Base-by-base conservation (phyloP, 2,888 invertebrate species). In the Acrobasis repandana region DNA sequence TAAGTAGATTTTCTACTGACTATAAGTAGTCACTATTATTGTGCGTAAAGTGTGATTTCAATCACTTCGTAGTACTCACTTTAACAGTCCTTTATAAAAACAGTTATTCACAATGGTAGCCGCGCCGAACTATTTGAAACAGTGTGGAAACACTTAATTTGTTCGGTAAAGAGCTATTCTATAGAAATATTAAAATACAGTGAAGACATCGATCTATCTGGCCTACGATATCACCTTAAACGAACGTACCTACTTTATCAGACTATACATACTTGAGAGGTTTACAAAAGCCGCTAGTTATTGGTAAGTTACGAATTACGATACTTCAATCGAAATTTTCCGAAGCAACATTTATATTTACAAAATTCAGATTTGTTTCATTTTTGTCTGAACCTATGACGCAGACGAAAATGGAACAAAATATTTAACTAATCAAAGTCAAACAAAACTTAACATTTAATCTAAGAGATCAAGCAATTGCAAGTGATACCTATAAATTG, bases 161-260 rank as follows among this genome's bases (percentile, higher is more conserved):
- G 63, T 66, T 63, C 65, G 66, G 66, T 70, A 74, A 74, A 71
- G 65, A 76, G 63, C 82, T 87, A 88, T 80, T 79, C 85, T 88
- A 88, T 81, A 70, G 80, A 83, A 82, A 84, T 86, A 87, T 89
- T 87, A 85, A 88, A 87, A 83, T 87, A 88, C 85, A 77, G 78
- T 85, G 83, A 87, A 90, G 89, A 91, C 89, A 89, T 88, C 83
- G 74, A 90, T 81, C 86, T 89, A 88, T 82, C 75, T 73, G 75
- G 76, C 79, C 85, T 86, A 85, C 76, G 71, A 75, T 81, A 84
- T 85, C 82, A 82, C 83, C 80, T 81, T 81, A 83, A 80, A 74
- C 72, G 68, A 73, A 71, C 72, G 76, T 65, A 75, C 76, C 84
- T 85, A 86, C 77, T 65, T 75, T 74, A 81, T 77, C 77, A 76